A percentile compares a stretch with the other conserved stretches of the same genome.
phyloP scores from a whole-genome alignment of 2,888 invertebrate genomes.

The Coleophora flavipennella region DNA sequence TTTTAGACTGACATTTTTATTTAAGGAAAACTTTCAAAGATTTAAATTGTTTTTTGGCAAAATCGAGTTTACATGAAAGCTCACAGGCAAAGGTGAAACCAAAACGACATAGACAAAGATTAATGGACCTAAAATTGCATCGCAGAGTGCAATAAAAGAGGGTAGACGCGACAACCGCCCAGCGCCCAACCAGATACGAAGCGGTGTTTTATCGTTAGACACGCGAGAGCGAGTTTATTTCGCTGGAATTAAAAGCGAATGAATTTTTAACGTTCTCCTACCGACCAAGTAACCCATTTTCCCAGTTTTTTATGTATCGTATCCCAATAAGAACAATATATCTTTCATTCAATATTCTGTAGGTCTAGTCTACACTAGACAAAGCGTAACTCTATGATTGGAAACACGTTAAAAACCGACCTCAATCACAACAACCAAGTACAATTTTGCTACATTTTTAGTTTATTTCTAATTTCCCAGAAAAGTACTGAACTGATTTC shows the following conservation, averaged over 20 bases:
- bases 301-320: too few species aligned
- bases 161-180: slow-evolving; percentile 32
- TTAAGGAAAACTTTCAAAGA: too few species aligned
- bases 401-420: too few species aligned
- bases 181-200: slow-evolving; percentile 31
- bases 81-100: slow-evolving; percentile 18
- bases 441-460: too few species aligned
- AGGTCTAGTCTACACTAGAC: too few species aligned
- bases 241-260: slow-evolving; percentile 38
- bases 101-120: slow-evolving; percentile 49
- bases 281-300: slow-evolving; percentile 8
- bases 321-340: too few species aligned
- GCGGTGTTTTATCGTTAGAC: slow-evolving; percentile 50
- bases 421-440: too few species aligned
- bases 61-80: slow-evolving; percentile 6
- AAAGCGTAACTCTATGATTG: too few species aligned
- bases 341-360: too few species aligned
- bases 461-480: too few species aligned
- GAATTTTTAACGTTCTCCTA: slow-evolving; percentile 22
- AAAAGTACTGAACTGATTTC: too few species aligned
- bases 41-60: not conserved
- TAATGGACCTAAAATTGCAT: slow-evolving; percentile 68
- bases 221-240: slow-evolving; percentile 27
- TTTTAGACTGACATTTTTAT: too few species aligned
- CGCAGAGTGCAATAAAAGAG: slow-evolving; percentile 58